phyloP scores from a whole-genome alignment of 2,113 vertebrate genomes.

The Megaleporinus macrocephalus region DNA sequence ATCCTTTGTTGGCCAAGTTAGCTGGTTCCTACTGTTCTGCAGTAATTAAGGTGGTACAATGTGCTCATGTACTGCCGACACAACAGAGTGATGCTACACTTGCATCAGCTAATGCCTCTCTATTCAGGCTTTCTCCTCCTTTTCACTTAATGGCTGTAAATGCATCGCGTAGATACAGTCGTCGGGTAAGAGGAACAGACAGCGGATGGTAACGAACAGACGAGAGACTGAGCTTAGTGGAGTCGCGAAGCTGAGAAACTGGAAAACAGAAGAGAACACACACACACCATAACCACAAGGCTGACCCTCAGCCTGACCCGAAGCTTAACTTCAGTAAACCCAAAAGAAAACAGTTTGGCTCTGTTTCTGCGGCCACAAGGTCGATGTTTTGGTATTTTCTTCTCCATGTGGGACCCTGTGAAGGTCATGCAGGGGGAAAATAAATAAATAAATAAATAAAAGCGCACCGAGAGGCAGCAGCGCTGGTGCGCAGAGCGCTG shows the following conservation, averaged over 20 bases:
- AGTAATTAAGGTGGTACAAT: constrained; percentile 40
- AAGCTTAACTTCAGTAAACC: constrained; percentile 4
- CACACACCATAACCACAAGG: not conserved
- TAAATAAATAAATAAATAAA: not conserved
- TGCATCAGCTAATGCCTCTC: constrained; percentile 34
- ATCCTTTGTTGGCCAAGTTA: not conserved
- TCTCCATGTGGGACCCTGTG: not conserved
- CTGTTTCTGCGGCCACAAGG: not conserved
- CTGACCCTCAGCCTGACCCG: constrained; percentile 7
- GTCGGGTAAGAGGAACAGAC: not conserved
- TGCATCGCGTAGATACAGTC: constrained; percentile 14
- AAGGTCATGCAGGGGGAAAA: not conserved
- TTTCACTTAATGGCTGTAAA: constrained; percentile 27
- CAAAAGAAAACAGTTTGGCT: not conserved
- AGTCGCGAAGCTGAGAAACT: not conserved
- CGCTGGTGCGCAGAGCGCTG: constrained; percentile 44
- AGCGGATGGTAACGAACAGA: constrained; percentile 52
- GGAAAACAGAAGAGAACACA: not conserved
- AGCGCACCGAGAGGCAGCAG: constrained; percentile 17
- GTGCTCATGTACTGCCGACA: constrained; percentile 18
- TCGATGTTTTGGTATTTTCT: constrained; percentile 16
- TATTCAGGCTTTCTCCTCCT: not conserved
- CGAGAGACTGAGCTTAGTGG: not conserved
- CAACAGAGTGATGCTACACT: constrained; percentile 16
- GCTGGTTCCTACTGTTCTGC: not conserved